Evolutionary conservation across 2,888 invertebrate species (phyloP).

Genomic region (Ceramica pisi): DNA sequence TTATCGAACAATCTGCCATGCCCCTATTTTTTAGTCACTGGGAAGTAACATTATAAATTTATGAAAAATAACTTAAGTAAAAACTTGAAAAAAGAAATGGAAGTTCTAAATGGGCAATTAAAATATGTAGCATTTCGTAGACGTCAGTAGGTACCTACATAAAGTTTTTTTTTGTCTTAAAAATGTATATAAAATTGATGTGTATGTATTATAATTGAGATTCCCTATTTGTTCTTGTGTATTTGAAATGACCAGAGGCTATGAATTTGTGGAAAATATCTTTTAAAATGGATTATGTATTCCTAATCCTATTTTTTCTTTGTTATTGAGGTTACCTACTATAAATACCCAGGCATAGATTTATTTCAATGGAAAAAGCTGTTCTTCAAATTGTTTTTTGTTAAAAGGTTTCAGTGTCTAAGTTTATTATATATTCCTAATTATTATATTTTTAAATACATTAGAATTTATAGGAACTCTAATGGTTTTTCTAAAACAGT

Average conservation of each 20-base stretch:
- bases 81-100: neutral
- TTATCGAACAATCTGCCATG: neutral
- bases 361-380: neutral
- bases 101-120: neutral
- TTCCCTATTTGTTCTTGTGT: too few relatives aligned
- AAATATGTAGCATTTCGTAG: neutral
- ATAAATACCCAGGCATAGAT: neutral
- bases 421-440: neutral
- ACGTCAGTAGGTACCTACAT: too few relatives aligned
- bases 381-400: neutral
- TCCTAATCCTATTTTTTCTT: neutral
- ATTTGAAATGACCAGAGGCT: fast-evolving
- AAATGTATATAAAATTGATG: too few relatives aligned
- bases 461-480: too few relatives aligned
- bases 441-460: neutral
- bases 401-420: neutral
- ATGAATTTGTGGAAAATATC: neutral
- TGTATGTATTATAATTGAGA: too few relatives aligned
- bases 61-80: too few relatives aligned
- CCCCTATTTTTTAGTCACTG: neutral
- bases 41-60: neutral
- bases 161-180: too few relatives aligned
- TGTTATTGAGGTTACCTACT: neutral
- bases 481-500: too few relatives aligned
- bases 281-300: neutral